Base-by-base conservation (phyloP, 92 coral and sea anemone genomes). In the Parazoanthus swiftii region DNA sequence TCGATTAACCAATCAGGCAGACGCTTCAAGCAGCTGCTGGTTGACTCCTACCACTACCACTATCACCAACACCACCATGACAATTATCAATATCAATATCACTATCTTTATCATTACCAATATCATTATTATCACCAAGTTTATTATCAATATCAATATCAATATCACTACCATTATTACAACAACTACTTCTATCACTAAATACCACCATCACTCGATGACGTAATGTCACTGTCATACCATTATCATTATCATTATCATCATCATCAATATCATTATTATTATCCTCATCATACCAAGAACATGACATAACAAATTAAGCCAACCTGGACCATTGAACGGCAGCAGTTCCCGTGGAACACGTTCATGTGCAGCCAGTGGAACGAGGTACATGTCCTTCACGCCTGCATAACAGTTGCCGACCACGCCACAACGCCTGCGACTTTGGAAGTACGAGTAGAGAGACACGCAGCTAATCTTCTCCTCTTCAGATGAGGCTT, bases 351-450 rank as follows among this genome's bases (percentile, higher is more conserved):
- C 98, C 0, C 93, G 90, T 5, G 99, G 99, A 11, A 95, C 81
- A 4, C 95, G 92, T 35, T 96, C 92, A 36, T 97, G 99, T 16
- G 98, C 93, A 13, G 99, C 98, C 59, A 97, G 66, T 8, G 99
- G 99, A 10, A 95, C 92, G 20, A 97, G 89, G 74, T 97, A 97
- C 99, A 97, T 97, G 85, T 97, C 99, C 74, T 97, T 97, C 38
- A 97, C 98, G 8, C 97, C 98, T 0, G 92, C 87, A 82, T 95
- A 92, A 67, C 99, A 97, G 92, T 97, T 97, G 39, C 96, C 95
- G n/a, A 97, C 95, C 50, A 97, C 99, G 11, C 99, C 99, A 86
- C 99, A 97, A 9, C 99, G 95, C 77, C 94, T 93, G n/a, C 99
- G 95, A 72, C 99, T 97, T 89, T 95, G 95, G 86, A 97, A 97